Base-by-base conservation (phyloP, 2,888 invertebrate genomes). In the Fragum fragum region DNA sequence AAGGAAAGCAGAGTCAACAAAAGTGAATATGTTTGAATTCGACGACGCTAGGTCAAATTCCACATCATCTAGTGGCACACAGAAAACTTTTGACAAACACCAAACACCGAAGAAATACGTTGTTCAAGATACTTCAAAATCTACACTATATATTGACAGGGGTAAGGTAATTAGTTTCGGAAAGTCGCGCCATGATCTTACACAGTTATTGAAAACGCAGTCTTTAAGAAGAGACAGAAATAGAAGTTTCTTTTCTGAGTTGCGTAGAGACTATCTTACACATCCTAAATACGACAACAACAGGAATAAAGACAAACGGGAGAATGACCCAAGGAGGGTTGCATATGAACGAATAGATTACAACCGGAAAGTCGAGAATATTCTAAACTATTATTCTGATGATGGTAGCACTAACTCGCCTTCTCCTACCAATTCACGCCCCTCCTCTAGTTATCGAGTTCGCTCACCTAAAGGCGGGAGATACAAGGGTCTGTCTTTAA, bases 151-250 rank as follows among this genome's bases (percentile, higher is more conserved):
- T 71, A 87, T 89, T 28, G 90, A 90, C 66, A 87, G 81, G 66
- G 90, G 89, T 0, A 88, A 89, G 74, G 87, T 89, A 9, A 88
- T 87, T n/a, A 87, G 85, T 39, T 89, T 89, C 76, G 77, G 87
- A 21, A 89, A 89, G 55, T 85, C 88, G 14, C 82, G 86, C 63
- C 87, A 89, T 55, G 87, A 89, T 61, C 61, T 87, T 47, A 81
- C 86, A 21, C 78, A 79, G 47, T 39, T 88, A 21, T 61, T 88
- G 39, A 89, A 88, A 36, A 82, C 83, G 11, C 85, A 89, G 72
- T 74, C 85, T 23, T 55, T 85, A 26, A 52, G 81, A 3, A 75
- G 82, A 23, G 59, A 83, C 57, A 74, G 85, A 23, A 86, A 85
- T 36, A 88, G 79, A 14, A 85, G 88, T 32, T 90, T 89, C 66